These are phyloP conservation scores for Drosophila tsacasi DNA, from an alignment of 1,140 invertebrate genomes.

Conservation along the genomic window DNA sequence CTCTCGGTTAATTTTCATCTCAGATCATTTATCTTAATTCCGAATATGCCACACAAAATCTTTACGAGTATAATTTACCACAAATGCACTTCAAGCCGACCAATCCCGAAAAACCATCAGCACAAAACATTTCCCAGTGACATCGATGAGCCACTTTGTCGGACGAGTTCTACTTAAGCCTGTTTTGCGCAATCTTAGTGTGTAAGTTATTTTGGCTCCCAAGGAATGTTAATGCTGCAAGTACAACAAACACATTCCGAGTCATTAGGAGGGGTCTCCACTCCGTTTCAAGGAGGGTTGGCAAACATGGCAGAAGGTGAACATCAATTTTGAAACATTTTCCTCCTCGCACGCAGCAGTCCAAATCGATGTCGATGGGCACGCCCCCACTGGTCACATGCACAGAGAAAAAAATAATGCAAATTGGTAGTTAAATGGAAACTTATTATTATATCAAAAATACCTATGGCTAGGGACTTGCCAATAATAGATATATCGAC, in stretches of 20 bases:
- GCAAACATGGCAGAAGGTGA: constrained; percentile 66
- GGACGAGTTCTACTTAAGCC: constrained; percentile 54
- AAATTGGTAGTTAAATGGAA: background rate
- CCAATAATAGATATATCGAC: too few relatives aligned
- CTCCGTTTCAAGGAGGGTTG: constrained; percentile 6
- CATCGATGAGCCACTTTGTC: constrained; percentile 31
- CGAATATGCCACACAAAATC: constrained; percentile 29
- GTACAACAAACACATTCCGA: constrained; percentile 67
- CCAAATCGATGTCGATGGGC: constrained; percentile 69
- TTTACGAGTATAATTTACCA: constrained; percentile 43
- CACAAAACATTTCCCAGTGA: constrained; percentile 18
- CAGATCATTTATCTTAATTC: constrained; percentile 68
- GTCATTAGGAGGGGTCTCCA: constrained; percentile 54
- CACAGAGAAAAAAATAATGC: background rate
- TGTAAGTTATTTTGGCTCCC: constrained; percentile 44
- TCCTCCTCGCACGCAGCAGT: constrained; percentile 53
- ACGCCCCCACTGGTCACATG: constrained; percentile 61
- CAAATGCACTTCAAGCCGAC: constrained; percentile 25
- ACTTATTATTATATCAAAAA: background rate
- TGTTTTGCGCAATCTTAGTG: constrained; percentile 60
- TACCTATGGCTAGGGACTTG: too few relatives aligned
- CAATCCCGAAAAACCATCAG: constrained; percentile 21
- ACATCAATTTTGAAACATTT: constrained; percentile 79
- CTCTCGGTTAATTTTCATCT: constrained; percentile 12
- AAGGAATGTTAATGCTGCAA: constrained; percentile 77